Base-by-base conservation (phyloP, 2,888 invertebrate species). In the Cephus nigrinus region DNA sequence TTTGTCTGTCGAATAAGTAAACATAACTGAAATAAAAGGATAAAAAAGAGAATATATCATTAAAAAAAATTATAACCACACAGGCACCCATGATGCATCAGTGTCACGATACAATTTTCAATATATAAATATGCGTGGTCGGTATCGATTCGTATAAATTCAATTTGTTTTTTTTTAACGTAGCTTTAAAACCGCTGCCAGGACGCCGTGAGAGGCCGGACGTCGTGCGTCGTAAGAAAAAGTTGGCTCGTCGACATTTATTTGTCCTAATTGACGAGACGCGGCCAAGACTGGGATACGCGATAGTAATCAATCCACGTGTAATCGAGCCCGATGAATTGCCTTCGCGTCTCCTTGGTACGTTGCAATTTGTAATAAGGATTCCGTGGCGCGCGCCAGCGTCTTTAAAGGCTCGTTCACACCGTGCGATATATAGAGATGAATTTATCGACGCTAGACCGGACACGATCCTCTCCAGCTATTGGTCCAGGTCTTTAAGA, bases 251-350 rank as follows among this genome's bases (percentile, higher is more conserved):
- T 71, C 71, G 71, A 31, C 71, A 71, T 71, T 71, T 71, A 71
- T 31, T 71, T 71, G 33, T 71, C 71, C 71, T 71, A 71, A 71
- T 71, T 71, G 71, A 71, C 71, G 33, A 33, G 71, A 32, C 71
- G 31, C 71, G 71, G 23, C 71, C 32, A 31, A 15, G 32, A 33
- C 31, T 31, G 31, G 4, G 12, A 23, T 32, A 31, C 32, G 33
- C 71, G 71, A 71, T 71, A 71, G 71, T 33, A 33, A 71, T 71
- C 71, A 33, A 71, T 71, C 71, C 71, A 33, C 71, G 71, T 55
- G 71, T 71, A 71, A 71, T 71, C 71, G 71, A 55, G 55, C 2
- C 55, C 55, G 23, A 55, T 55, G 55, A 55, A 55, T 55, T 55
- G 55, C 23, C 23, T 55, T 23, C 55, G 55, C 55, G 55, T 55